A percentile compares a stretch with the other conserved stretches of the same genome.
Evolutionary conservation across 2,113 vertebrate genomes (phyloP).

Genomic region (Clarias macrocephalus): DNA sequence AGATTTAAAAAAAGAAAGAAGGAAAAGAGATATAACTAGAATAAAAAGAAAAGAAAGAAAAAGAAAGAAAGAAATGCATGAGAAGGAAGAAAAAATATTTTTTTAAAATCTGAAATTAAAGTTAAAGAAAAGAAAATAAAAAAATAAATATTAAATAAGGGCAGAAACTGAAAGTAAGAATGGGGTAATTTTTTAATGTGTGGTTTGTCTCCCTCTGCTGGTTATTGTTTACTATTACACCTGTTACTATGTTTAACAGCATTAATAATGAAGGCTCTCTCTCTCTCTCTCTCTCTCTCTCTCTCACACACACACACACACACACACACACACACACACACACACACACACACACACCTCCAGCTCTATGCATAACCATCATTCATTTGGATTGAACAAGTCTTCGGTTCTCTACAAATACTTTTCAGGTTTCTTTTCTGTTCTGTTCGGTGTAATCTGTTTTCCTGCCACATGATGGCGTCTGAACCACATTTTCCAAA

Average conservation of each 20-base stretch:
- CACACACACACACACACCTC: background rate
- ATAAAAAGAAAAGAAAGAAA: background rate
- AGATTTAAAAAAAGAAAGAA: background rate
- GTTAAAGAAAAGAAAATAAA: background rate
- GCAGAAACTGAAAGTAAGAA: background rate
- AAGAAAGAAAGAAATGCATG: background rate
- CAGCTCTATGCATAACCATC: background rate
- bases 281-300: background rate
- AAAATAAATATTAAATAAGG: too few relatives aligned
- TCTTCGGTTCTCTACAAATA: background rate
- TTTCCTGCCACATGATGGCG: slow-evolving; percentile 48
- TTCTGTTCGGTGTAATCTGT: background rate
- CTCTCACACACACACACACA: background rate
- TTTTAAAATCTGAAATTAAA: background rate
- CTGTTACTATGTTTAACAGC: too few relatives aligned
- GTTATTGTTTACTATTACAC: background rate
- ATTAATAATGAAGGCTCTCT: too few relatives aligned
- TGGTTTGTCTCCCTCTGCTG: background rate
- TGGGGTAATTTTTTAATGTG: background rate
- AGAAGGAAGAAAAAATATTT: too few relatives aligned
- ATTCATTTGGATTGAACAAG: background rate
- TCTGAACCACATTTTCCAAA: slow-evolving; percentile 38
- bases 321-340: slow-evolving; percentile 9
- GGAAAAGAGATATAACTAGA: background rate
- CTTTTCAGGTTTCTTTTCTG: background rate